Evolutionary conservation across 2,888 invertebrate species (phyloP), one percentile per base, ranked within the genome.

Genomic region (Drosophila ezoana): DNA sequence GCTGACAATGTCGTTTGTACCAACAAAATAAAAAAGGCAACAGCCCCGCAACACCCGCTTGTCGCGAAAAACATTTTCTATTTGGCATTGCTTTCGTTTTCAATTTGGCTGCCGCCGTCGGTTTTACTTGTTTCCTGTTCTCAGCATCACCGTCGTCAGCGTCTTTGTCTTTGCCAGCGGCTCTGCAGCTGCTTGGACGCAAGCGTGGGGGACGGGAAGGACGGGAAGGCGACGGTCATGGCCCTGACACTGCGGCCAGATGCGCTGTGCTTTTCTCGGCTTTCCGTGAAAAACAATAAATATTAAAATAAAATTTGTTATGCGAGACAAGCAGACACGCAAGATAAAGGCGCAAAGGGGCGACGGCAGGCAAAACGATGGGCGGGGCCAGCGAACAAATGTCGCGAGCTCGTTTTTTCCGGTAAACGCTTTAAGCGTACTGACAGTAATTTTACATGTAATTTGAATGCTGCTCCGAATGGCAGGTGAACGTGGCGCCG

Each of bases 51-150:
- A 40, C 40, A 28, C 28, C 28, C 28, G 28, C 28, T 28, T 28
- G 77, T 72, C 71, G 79, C 69, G 73, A 64, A 73, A 74, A 82
- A 85, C 82, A 84, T 85, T 77, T 84, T 85, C 83, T 84, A 84
- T 84, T 87, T 85, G 80, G 79, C 85, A 87, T 84, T 87, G 87
- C 83, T 84, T 84, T 84, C 86, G 83, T 84, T 84, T 84, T 84
- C 87, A 84, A 84, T 84, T 84, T 87, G 72, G 72, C 67, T 72
- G 76, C 69, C 67, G 60, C 64, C 65, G 60, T 62, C 65, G 47
- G 54, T 70, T 66, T 57, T 66, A 40, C 57, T 53, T 59, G 52
- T 51, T 49, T 37, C 49, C 49, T 61, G 18, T 20, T 38, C 49
- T 33, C 35, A 45, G 8, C 49, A 33, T 54, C 54, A 35, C 49